Conservation (phyloP, 2,113 vertebrate genomes). For the Carlito syrichta region DNA sequence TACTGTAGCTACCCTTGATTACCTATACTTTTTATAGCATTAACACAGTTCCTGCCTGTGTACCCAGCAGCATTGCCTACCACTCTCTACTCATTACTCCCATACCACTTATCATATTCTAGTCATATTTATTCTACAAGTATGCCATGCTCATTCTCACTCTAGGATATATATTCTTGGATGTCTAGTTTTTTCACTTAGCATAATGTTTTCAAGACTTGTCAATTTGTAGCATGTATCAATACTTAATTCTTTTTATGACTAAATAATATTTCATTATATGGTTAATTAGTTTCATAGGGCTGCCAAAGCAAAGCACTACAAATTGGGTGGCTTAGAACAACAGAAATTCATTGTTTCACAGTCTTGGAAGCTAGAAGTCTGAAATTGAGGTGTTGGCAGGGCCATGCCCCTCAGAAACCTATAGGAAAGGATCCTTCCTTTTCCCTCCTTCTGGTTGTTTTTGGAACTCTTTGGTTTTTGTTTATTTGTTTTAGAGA, state of each 20-base stretch:
- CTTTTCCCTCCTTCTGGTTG: not conserved
- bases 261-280: not conserved
- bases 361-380: not conserved
- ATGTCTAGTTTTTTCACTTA: not conserved
- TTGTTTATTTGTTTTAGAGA: too few relatives aligned
- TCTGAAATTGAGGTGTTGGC: not conserved
- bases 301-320: not conserved
- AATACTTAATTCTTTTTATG: slow-evolving; percentile 23
- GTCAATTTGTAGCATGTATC: not conserved
- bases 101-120: not conserved
- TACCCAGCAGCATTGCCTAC: not conserved
- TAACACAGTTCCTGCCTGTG: not conserved
- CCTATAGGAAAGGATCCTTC: not conserved
- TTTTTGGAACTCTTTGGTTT: slow-evolving; percentile 4
- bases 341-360: not conserved
- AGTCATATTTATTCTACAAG: not conserved
- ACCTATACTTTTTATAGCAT: not conserved
- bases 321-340: not conserved
- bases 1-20: not conserved
- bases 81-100: not conserved
- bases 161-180: not conserved
- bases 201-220: not conserved
- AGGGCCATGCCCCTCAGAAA: not conserved
- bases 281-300: not conserved
- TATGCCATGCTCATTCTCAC: not conserved